phyloP scores from a whole-genome alignment of 2,888 invertebrate genomes.

The Platerodrilus igneus region DNA sequence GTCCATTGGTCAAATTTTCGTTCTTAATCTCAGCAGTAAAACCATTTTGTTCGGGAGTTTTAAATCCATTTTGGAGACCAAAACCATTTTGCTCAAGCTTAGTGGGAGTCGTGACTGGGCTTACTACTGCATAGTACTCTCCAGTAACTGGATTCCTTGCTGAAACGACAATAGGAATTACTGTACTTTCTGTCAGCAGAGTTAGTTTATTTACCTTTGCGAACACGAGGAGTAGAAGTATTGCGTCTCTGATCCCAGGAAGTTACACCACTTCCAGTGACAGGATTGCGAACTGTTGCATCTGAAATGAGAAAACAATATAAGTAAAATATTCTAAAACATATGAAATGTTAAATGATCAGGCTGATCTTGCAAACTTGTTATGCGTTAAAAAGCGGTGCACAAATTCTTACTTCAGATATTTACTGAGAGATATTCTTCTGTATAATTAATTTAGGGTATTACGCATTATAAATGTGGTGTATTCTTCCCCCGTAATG shows the following conservation, averaged over 20 bases:
- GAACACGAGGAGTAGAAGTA: conserved; percentile 39
- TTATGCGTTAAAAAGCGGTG: no score
- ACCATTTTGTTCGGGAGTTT: conserved; percentile 34
- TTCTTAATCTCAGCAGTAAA: conserved; percentile 27
- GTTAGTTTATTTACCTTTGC: conserved; percentile 41
- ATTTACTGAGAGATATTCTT: no score
- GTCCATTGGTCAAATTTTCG: conserved; percentile 32
- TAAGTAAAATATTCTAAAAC: no score
- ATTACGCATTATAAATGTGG: no score
- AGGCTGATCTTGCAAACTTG: no score
- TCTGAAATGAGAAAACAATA: no score
- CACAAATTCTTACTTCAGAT: no score
- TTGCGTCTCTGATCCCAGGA: conserved; percentile 42
- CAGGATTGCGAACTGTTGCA: conserved; percentile 46
- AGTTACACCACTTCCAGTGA: conserved; percentile 47
- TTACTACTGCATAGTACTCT: conserved; percentile 41
- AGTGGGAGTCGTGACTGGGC: conserved; percentile 40
- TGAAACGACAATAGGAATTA: conserved; percentile 25
- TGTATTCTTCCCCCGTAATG: no score
- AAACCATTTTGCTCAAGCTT: conserved; percentile 40
- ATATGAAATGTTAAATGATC: no score
- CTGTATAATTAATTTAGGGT: no score
- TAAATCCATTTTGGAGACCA: conserved; percentile 33
- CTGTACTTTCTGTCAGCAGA: no score
- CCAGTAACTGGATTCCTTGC: conserved; percentile 48